Percentiles rank a stretch among this genome's conserved stretches.
phyloP scores from a whole-genome alignment of 1,140 invertebrate genomes.

The Coenobita brevimanus region DNA sequence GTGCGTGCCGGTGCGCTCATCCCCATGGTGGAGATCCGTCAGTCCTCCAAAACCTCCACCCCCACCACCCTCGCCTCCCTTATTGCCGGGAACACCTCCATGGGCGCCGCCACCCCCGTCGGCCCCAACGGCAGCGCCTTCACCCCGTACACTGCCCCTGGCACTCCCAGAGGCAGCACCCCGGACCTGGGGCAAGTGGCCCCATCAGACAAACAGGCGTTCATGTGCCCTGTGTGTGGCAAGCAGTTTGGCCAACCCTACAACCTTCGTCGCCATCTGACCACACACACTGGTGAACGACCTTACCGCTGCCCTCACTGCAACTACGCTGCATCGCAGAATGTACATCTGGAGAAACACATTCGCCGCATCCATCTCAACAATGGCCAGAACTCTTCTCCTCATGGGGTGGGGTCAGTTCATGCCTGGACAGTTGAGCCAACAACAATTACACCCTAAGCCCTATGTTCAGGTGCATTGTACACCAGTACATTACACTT shows the following conservation, averaged over 20 bases:
- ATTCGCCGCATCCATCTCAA: constrained; percentile 67
- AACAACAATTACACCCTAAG: constrained; percentile 31
- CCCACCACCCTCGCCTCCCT: constrained; percentile 51
- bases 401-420: constrained; percentile 12
- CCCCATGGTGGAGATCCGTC: constrained; percentile 57
- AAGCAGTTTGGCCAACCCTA: constrained; percentile 69
- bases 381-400: constrained; percentile 34
- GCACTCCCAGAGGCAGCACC: constrained; percentile 55
- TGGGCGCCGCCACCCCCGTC: constrained; percentile 47
- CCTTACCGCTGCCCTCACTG: constrained; percentile 69
- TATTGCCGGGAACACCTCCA: constrained; percentile 33
- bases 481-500: no score
- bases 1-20: constrained; percentile 58
- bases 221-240: constrained; percentile 65
- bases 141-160: constrained; percentile 47
- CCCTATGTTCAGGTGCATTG: background rate
- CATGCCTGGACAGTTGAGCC: constrained; percentile 37
- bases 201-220: constrained; percentile 45
- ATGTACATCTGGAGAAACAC: constrained; percentile 68
- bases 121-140: constrained; percentile 50
- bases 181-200: constrained; percentile 59
- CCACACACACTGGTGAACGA: constrained; percentile 68
- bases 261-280: constrained; percentile 65
- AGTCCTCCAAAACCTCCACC: constrained; percentile 32
- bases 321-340: constrained; percentile 68